phyloP scores from a whole-genome alignment of 2,113 vertebrate species.

The Boulengeromyrus knoepffleri region DNA sequence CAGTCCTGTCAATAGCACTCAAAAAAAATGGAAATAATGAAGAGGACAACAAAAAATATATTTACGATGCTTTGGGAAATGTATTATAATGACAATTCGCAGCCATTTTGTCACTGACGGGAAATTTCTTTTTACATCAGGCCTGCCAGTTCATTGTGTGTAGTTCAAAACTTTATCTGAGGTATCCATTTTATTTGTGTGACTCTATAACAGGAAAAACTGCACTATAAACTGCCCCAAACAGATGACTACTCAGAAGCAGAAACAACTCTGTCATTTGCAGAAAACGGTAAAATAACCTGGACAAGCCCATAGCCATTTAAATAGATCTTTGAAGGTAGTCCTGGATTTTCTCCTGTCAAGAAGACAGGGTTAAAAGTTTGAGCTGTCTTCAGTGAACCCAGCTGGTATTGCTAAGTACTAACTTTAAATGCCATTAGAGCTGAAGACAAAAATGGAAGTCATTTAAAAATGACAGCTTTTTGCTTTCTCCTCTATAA shows the following conservation, averaged over 20 bases:
- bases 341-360: neutral
- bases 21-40: neutral
- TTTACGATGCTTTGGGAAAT: neutral
- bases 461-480: neutral
- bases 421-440: neutral
- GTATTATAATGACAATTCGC: neutral
- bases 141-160: neutral
- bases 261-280: neutral
- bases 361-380: neutral
- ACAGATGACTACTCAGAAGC: neutral
- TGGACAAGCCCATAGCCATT: neutral
- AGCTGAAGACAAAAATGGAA: neutral
- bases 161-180: neutral
- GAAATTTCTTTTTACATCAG: neutral
- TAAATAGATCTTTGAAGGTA: neutral
- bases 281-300: neutral
- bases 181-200: neutral
- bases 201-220: neutral
- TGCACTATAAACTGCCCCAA: neutral
- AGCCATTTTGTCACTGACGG: neutral
- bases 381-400: neutral
- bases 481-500: neutral
- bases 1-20: neutral
- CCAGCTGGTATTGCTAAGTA: neutral
- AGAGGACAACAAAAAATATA: neutral